Base-by-base conservation (phyloP, 1,140 invertebrate genomes). In the Sitobion miscanthi region DNA sequence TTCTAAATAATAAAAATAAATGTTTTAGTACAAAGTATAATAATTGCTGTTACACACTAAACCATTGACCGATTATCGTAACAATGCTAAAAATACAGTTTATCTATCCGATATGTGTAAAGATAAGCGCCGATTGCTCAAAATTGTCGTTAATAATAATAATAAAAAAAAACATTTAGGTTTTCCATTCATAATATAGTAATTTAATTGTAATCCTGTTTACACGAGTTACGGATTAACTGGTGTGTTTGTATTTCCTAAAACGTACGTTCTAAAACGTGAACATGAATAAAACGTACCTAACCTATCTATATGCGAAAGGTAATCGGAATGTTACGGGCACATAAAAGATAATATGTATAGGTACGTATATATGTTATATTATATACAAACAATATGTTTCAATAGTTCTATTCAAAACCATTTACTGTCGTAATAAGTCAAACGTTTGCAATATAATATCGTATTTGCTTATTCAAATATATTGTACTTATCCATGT, bases 241-340 rank as follows among this genome's bases (percentile, higher is more conserved):
- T 38, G 77, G 35, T 38, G 35, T 38, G 35, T 83, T 38, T 83
- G 35, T 83, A 83, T 83, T 83, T 38, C 35, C 35, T 23, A 45
- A 85, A 85, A 42, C 38, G 38, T 42, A 85, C 83, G 38, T 85
- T 42, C 35, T 45, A 85, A 85, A 25, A 45, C 38, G 38, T 45
- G 38, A 85, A 45, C 62, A 77, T n/a, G 62, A 85, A 85, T 85
- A 85, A 85, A 85, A 8, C 30, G 14, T n/a, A 77, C n/a, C n/a
- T n/a, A 42, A n/a, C 11, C 9, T n/a, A 69, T n/a, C n/a, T 77
- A 17, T 30, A 42, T 30, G 35, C 42, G 83, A 45, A 23, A 85
- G 83, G 8, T 85, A 85, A 85, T 85, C 42, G 83, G 83, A 85
- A 85, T 85, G 38, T 85, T 85, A 85, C 83, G 38, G 38, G 9